Percentiles rank a stretch among this genome's conserved stretches.
phyloP scores from a whole-genome alignment of 2,888 invertebrate genomes.

The Ametastegia equiseti region DNA sequence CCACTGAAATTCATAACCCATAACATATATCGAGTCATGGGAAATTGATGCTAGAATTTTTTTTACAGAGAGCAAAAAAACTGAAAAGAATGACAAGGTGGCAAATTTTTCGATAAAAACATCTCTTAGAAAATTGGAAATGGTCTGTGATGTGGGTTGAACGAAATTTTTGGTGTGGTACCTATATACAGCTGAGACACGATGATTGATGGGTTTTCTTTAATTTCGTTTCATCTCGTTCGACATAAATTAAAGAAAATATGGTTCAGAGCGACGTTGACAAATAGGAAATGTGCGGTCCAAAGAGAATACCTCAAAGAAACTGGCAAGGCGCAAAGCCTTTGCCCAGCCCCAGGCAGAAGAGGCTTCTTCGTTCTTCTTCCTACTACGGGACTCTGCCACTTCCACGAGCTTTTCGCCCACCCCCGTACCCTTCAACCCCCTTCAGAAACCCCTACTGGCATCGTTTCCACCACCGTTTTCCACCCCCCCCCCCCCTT shows the following conservation, averaged over 20 bases:
- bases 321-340: conserved; percentile 6
- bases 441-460: neutral
- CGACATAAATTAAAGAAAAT: conserved; percentile 11
- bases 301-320: neutral
- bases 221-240: neutral
- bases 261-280: conserved; percentile 17
- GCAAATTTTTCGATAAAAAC: neutral
- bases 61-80: neutral
- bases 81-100: neutral
- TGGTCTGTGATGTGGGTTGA: neutral
- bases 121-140: neutral
- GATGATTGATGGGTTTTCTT: conserved; percentile 18
- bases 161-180: neutral
- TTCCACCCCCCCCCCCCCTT: too few relatives aligned
- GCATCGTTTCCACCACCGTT: conserved; percentile 10
- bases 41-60: neutral
- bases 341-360: conserved; percentile 35
- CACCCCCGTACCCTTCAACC: conserved; percentile 5
- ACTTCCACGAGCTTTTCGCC: conserved; percentile 16
- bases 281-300: conserved; percentile 8
- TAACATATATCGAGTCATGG: neutral
- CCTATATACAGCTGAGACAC: too few relatives aligned
- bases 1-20: conserved; percentile 12
- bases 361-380: conserved; percentile 33
- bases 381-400: conserved; percentile 29